Percentiles rank a stretch among this genome's conserved stretches.
phyloP scores from a whole-genome alignment of 2,797 vertebrate species.

The Triplophysa bombifrons region DNA sequence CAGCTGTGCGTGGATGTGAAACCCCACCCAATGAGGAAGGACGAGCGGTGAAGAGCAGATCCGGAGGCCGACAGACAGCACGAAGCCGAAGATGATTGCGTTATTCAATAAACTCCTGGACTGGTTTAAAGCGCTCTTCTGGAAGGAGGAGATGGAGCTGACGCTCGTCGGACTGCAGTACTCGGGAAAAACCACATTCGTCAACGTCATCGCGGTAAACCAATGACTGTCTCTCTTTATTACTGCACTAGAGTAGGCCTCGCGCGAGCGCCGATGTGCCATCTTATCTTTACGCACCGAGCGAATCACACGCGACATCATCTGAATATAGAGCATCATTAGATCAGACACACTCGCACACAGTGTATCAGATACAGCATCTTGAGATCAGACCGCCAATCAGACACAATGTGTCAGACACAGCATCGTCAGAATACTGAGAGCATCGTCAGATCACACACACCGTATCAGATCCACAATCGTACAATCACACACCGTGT shows the following conservation, averaged over 20 bases:
- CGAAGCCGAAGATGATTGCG: constrained; percentile 68
- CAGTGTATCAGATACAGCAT: not conserved
- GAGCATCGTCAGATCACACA: too few relatives aligned
- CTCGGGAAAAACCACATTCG: constrained; percentile 79
- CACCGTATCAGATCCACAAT: too few relatives aligned
- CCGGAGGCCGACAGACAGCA: not conserved
- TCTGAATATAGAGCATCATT: not conserved
- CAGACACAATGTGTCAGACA: not conserved
- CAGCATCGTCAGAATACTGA: not conserved
- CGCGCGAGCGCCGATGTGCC: constrained; percentile 18
- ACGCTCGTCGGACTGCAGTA: constrained; percentile 79
- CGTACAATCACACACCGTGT: too few relatives aligned
- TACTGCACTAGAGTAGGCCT: constrained; percentile 12
- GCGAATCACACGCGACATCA: not conserved
- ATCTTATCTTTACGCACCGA: constrained; percentile 20
- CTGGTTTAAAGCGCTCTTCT: constrained; percentile 79
- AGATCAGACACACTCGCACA: not conserved
- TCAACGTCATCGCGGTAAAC: constrained; percentile 78
- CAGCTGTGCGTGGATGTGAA: constrained; percentile 62
- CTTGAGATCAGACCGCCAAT: not conserved
- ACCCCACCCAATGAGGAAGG: constrained; percentile 68
- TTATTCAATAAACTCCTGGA: constrained; percentile 77
- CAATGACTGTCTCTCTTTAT: not conserved
- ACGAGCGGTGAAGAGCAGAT: constrained; percentile 21
- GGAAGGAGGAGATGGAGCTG: constrained; percentile 82